phyloP scores from a whole-genome alignment of 2,797 vertebrate genomes.

The Channa striata region DNA sequence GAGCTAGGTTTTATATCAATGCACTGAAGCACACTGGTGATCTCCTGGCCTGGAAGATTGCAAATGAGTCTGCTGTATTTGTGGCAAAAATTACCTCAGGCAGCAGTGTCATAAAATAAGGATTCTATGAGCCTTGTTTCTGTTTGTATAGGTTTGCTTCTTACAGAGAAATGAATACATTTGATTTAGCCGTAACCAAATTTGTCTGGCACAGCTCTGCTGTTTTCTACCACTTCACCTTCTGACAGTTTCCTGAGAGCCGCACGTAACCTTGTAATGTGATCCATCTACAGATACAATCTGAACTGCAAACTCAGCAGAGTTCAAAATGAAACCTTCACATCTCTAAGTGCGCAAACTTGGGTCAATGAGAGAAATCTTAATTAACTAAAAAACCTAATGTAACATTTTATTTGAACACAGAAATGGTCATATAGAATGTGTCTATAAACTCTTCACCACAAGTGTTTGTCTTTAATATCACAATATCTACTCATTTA shows the following conservation, averaged over 20 bases:
- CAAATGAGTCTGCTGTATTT: neutral
- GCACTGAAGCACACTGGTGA: neutral
- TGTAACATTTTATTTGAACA: neutral
- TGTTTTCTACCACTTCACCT: constrained; percentile 3
- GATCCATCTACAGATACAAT: constrained; percentile 16
- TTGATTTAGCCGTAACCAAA: neutral
- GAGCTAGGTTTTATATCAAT: constrained; percentile 24
- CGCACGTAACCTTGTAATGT: constrained; percentile 24
- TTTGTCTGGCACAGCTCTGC: neutral
- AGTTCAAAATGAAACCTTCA: constrained; percentile 6
- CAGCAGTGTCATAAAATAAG: constrained; percentile 1
- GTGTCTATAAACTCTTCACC: neutral
- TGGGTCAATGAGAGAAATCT: neutral
- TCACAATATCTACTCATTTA: neutral
- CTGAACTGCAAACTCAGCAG: constrained; percentile 10
- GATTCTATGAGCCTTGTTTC: neutral
- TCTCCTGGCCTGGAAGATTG: neutral
- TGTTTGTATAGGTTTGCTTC: neutral
- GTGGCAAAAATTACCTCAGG: neutral
- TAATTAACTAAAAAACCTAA: neutral
- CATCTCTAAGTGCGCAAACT: neutral
- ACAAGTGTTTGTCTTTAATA: neutral
- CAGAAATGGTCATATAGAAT: neutral
- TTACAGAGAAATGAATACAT: neutral
- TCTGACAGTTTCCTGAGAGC: constrained; percentile 16